Base-by-base conservation (phyloP, 2,888 invertebrate genomes). In the Cyrtodaria siliqua region DNA sequence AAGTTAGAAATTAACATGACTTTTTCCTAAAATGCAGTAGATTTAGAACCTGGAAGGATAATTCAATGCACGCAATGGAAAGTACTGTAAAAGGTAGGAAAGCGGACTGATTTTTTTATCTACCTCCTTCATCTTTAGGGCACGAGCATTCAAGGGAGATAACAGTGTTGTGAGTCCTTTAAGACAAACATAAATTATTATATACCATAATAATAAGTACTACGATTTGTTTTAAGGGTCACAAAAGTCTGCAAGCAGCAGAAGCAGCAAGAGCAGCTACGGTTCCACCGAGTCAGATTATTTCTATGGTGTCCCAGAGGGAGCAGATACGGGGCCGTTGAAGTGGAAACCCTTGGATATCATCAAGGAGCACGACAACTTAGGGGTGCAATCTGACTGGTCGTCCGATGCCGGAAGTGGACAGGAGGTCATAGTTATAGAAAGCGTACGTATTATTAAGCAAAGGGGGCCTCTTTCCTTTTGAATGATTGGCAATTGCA, bases 341-440 rank as follows among this genome's bases (percentile, higher is more conserved):
- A 64, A 60, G 50, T 67, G 71, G 76, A 79, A 74, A 27, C 71
- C 75, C 6, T 67, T 82, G 8, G 70, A 73, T 18, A 66, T 79
- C 20, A 77, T 82, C 38, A 73, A 66, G 44, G 85, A 85, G 38
- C 69, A 75, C 9, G 83, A 82, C 27, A 33, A 4, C 4, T 4
- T 4, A 33, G 70, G 61, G 2, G 62, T 38, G 1, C 26, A 42
- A 6, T 79, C 83, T 4, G 85, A 85, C 53, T 82, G 83, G 67
- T 68, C 79, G 38, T 87, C 87, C 3, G 87, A 87, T 68, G 70
- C 83, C 23, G 80, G 84, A 12, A 71, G 63, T 50, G 59, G 67
- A 4, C 81, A 79, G 6, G 87, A 87, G 18, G 76, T 84, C 26
- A 86, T 87, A 20, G 75, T 82, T 42, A 57, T 87, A 61, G 86